A percentile compares a stretch with the other conserved stretches of the same genome.
These are phyloP conservation scores for Apamea crenata DNA, from an alignment of 2,888 invertebrate species.

Conservation along the genomic window DNA sequence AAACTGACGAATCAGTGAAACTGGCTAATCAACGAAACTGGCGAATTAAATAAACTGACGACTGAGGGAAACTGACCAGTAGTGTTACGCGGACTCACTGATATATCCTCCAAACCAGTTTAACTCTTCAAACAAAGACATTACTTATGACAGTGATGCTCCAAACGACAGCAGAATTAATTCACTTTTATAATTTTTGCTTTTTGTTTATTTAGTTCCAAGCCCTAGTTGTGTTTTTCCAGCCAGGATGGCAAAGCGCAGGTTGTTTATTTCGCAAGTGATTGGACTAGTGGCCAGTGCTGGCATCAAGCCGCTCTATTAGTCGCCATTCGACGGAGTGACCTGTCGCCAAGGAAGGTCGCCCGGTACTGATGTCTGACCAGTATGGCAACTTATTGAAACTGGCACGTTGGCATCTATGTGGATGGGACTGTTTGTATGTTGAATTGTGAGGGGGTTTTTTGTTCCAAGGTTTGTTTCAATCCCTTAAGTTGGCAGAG, in stretches of 20 bases:
- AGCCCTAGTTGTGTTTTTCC: not conserved
- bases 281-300: slow-evolving; percentile 49
- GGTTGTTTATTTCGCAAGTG: slow-evolving; percentile 72
- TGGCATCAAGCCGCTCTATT: slow-evolving; percentile 76
- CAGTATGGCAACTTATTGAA: slow-evolving; percentile 83
- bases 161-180: not conserved
- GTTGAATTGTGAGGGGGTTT: not conserved
- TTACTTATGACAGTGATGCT: not conserved
- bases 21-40: no score
- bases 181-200: not conserved
- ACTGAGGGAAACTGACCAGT: no score
- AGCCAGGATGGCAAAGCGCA: slow-evolving; percentile 53
- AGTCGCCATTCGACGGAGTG: slow-evolving; percentile 77
- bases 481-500: not conserved
- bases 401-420: slow-evolving; percentile 66
- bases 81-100: no score
- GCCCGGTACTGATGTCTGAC: slow-evolving; percentile 84
- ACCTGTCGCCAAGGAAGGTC: slow-evolving; percentile 88
- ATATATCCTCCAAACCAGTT: not conserved
- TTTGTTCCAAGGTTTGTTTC: slow-evolving; percentile 5
- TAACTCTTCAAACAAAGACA: slow-evolving; percentile 2
- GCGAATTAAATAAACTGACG: no score
- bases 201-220: slow-evolving; percentile 3
- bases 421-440: slow-evolving; percentile 68
- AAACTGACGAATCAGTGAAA: no score